These are phyloP conservation scores for Ailurus styani DNA, from an alignment of 2,113 vertebrate genomes.

Conservation along the genomic window DNA sequence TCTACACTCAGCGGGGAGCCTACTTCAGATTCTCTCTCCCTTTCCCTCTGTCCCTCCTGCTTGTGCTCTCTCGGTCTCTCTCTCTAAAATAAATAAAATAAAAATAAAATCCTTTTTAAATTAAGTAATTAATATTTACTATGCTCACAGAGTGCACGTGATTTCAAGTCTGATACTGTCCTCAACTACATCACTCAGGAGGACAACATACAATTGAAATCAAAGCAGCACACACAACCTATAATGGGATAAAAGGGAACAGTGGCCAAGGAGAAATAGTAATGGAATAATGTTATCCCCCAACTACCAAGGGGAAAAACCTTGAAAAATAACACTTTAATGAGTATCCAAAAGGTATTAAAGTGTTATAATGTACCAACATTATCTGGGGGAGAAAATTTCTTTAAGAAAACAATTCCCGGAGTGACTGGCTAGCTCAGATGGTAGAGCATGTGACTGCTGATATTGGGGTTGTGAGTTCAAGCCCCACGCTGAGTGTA, in stretches of 20 bases:
- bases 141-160: neutral
- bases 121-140: neutral
- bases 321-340: conserved; percentile 17
- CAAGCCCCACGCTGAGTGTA: neutral
- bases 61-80: neutral
- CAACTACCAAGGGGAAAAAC: neutral
- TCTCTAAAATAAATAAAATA: neutral
- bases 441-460: neutral
- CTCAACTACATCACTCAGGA: neutral
- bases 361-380: neutral
- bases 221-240: neutral
- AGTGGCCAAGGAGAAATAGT: neutral
- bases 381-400: neutral
- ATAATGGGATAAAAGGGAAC: neutral
- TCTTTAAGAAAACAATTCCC: neutral
- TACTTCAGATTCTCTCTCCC: neutral
- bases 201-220: neutral
- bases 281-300: neutral
- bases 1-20: neutral
- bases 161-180: conserved; percentile 1
- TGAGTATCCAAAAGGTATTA: neutral
- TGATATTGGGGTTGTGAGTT: neutral
- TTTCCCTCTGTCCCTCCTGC: neutral
- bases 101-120: neutral
- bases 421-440: neutral